Base-by-base conservation (phyloP, 2,888 invertebrate species). In the Machimus rusticus region DNA sequence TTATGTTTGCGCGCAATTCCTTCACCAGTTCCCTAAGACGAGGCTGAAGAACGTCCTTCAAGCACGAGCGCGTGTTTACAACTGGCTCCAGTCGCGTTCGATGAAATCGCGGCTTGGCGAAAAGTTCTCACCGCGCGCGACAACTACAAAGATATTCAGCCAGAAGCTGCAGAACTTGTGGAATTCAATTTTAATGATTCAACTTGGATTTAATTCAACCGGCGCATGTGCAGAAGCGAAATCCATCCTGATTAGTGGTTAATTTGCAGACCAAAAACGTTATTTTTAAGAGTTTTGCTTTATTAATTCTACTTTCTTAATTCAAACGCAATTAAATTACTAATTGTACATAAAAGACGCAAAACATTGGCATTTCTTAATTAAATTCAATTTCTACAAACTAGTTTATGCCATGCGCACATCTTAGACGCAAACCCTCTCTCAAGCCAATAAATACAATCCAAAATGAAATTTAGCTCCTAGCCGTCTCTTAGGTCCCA, bases 1-100 rank as follows among this genome's bases (percentile, higher is more conserved):
- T 57, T 55, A 51, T 81, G 34, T 55, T 81, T 81, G 51, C 81
- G 81, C 81, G 81, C 51, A 81, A 81, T 55, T 55, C 31, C 46
- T 51, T 28, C 19, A 31, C 81, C 16, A 81, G 14, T 4, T 55
- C 28, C 34, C 28, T 6, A 55, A 81, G 8, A 23, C 66, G 23
- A n/a, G 12, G 4, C 66, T 28, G 34, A 51, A 55, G 5, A 55
- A 81, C 81, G 37, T 37, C 81, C 34, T 23, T 81, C 55, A 55
- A 55, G 5, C 81, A 31, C 81, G 81, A 51, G 51, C 81, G 81
- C 81, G 81, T 81, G 81, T 81, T 81, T 81, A 81, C 81, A 81
- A 81, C 81, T 81, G 55, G 31, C 12, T 81, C 31, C 28, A 19
- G 66, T 66, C 12, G 43, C 43, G 23, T 23, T 66, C 66, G 66